A percentile compares a stretch with the other conserved stretches of the same genome.
Conservation (phyloP, 2,888 invertebrate species). For the Ophioninae sp. region DNA sequence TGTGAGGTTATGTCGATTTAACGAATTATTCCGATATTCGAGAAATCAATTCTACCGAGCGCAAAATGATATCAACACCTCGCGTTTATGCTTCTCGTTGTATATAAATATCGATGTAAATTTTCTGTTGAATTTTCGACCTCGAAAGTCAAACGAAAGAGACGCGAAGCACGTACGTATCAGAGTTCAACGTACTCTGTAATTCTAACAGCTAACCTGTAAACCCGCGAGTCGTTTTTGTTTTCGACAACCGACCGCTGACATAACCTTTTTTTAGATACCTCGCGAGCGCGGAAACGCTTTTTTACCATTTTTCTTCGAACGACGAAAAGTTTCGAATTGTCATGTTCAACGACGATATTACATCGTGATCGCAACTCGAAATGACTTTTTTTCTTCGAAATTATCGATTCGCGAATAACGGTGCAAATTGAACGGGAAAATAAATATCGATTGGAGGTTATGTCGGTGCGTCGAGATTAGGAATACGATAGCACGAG, state of each 20-base stretch:
- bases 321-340: slow-evolving; percentile 20
- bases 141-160: background rate
- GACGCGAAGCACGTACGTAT: background rate
- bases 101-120: slow-evolving; percentile 16
- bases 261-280: slow-evolving; percentile 43
- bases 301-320: background rate
- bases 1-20: too few relatives aligned
- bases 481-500: background rate
- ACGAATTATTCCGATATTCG: too few relatives aligned
- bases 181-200: slow-evolving; percentile 49
- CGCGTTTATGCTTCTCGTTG: slow-evolving; percentile 23
- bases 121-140: slow-evolving; percentile 30
- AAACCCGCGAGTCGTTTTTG: slow-evolving; percentile 31
- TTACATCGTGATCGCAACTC: slow-evolving; percentile 41
- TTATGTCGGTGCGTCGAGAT: background rate
- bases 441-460: background rate
- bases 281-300: slow-evolving; percentile 21
- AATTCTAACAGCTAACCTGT: background rate
- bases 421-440: background rate
- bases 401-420: background rate
- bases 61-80: background rate
- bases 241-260: slow-evolving; percentile 16
- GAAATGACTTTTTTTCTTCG: slow-evolving; percentile 53
- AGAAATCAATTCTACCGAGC: too few relatives aligned
- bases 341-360: slow-evolving; percentile 59